phyloP scores from a whole-genome alignment of 2,888 invertebrate genomes.

The Atethmia centrago region DNA sequence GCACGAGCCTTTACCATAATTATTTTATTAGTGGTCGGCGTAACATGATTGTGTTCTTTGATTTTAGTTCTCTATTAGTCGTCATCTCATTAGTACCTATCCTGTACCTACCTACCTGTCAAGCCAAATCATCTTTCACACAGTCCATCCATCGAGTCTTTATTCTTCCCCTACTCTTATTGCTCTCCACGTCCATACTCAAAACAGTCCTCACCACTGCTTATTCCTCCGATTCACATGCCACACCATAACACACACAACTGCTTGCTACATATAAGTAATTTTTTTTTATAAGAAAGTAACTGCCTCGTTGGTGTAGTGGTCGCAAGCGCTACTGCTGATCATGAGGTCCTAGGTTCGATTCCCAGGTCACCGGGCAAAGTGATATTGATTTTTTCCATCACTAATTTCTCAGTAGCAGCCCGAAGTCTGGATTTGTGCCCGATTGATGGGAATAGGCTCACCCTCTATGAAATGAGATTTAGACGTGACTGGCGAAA shows the following conservation, averaged over 20 bases:
- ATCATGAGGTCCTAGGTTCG: neutral
- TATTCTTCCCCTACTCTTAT: neutral
- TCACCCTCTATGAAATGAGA: neutral
- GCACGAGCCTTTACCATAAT: too few species aligned
- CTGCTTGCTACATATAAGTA: too few species aligned
- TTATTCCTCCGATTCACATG: neutral
- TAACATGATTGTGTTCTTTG: neutral
- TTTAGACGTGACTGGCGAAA: too few species aligned
- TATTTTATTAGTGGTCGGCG: accelerated
- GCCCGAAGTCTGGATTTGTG: neutral
- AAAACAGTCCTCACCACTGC: neutral
- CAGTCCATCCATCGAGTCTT: neutral
- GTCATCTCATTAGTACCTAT: neutral
- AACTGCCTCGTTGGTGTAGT: too few species aligned
- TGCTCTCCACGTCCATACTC: neutral
- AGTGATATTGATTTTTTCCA: neutral
- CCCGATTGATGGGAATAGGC: neutral
- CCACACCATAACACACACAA: neutral
- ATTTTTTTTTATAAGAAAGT: too few species aligned
- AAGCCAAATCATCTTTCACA: neutral
- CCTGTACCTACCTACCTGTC: too few species aligned
- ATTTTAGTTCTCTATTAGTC: neutral
- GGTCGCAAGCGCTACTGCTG: too few species aligned
- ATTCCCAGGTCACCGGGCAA: neutral
- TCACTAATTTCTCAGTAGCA: neutral